phyloP scores from a whole-genome alignment of 2,797 vertebrate species.

The Megalops cyprinoides region DNA sequence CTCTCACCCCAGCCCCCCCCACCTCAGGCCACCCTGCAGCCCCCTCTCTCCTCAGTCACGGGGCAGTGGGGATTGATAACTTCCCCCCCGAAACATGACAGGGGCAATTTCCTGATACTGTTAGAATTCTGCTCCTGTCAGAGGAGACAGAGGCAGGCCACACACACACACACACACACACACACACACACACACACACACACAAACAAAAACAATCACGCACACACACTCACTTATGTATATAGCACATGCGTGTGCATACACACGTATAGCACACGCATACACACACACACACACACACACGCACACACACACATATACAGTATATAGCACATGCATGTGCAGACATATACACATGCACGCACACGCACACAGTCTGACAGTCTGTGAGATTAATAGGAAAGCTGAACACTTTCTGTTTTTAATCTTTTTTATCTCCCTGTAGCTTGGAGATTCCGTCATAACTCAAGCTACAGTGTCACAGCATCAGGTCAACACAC shows the following conservation, averaged over 20 bases:
- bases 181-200: neutral
- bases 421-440: neutral
- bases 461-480: conserved; percentile 4
- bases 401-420: neutral
- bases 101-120: conserved; percentile 24
- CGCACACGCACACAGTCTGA: too few relatives aligned
- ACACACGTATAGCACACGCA: too few relatives aligned
- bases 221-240: neutral
- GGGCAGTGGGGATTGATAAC: neutral
- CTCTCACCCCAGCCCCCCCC: neutral
- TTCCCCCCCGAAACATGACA: conserved; percentile 7
- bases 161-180: neutral
- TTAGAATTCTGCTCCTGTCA: conserved; percentile 11
- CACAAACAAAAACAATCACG: neutral
- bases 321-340: too few relatives aligned
- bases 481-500: conserved; percentile 6
- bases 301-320: neutral
- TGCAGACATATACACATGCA: too few relatives aligned
- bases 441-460: conserved; percentile 16
- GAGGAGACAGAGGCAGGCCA: neutral
- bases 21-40: neutral
- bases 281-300: neutral
- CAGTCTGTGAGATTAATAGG: conserved; percentile 9
- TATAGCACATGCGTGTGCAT: too few relatives aligned
- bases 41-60: neutral